Evolutionary conservation across 37 sponge, comb jelly and placozoan genomes (phyloP).

Genomic region (Lycopodina hypogea): DNA sequence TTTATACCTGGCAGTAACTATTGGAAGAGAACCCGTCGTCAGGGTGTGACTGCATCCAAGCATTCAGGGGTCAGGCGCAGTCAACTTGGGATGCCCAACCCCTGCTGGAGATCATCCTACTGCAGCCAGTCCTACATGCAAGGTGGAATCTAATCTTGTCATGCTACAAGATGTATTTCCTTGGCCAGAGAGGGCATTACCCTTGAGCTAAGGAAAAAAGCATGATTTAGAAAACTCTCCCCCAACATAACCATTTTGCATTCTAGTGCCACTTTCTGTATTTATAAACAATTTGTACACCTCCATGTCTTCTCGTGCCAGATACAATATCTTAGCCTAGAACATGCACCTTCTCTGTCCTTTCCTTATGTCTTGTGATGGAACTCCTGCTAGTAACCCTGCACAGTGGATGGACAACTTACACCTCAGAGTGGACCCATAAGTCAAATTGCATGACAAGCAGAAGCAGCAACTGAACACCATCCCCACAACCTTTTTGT

Average conservation of each 20-base stretch:
- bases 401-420: slow-evolving; percentile 15
- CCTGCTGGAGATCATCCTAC: neutral
- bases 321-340: neutral
- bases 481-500: neutral
- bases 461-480: neutral
- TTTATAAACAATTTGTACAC: neutral
- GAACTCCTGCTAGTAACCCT: slow-evolving; percentile 12
- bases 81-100: neutral
- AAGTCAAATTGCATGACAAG: too few relatives aligned
- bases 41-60: slow-evolving; percentile 1
- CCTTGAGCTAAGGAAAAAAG: slow-evolving; percentile 13
- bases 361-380: slow-evolving; percentile 17
- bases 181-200: slow-evolving; percentile 53
- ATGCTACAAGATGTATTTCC: slow-evolving; percentile 24
- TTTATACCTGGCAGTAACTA: slow-evolving; percentile 52
- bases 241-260: slow-evolving; percentile 33
- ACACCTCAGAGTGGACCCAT: neutral
- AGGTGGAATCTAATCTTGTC: neutral
- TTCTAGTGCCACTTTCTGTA: neutral
- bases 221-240: slow-evolving; percentile 39
- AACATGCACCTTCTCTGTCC: slow-evolving; percentile 14
- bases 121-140: neutral
- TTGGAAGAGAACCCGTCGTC: slow-evolving; percentile 26
- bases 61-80: neutral
- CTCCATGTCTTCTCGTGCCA: slow-evolving; percentile 5